Base-by-base conservation (phyloP, 2,888 invertebrate genomes). In the Sarcophaga carnaria region DNA sequence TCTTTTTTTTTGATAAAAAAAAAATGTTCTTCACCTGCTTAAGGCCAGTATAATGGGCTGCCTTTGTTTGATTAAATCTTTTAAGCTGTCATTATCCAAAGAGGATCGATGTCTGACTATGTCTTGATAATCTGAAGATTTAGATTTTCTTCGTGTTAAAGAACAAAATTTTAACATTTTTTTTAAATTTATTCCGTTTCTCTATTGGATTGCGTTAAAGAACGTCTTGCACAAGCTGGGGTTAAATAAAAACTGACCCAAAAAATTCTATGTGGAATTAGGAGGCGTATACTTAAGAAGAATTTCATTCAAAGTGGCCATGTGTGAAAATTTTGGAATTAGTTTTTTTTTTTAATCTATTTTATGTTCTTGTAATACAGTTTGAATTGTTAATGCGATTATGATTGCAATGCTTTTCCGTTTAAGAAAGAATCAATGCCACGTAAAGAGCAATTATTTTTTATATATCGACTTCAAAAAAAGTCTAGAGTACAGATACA, bases 81-180 rank as follows among this genome's bases (percentile, higher is more conserved):
- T 69, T 25, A 87, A 67, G 22, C 72, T 79, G 49, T 81, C 87
- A 69, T 79, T 49, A 27, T 79, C 81, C 12, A 87, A 37, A 12
- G 81, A 76, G 20, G 69, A 62, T 72, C 77, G 76, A 11, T 69
- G 37, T 14, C 12, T 62, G 3, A 70, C 1, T 3, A 66, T 60
- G 22, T 49, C 45, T 17, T 49, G 20, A 14, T 25, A 66, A 59
- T 84, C 60, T 37, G 54, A 27, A 11, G 85, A 10, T 45, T 78
- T 71, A 6, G 84, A 81, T 45, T 84, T 87, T 17, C 45, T 81
- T 72, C 87, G 78, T 27, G 84, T 79, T 78, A 87, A 79, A 66
- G 93, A 92, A 85, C 93, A 92, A 83, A 92, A 92, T 80, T 92
- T 92, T 71, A 92, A 89, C 93, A 92, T 92, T 78, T 89, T 88